Evolutionary conservation across 2,888 invertebrate genomes (phyloP), one percentile per base, ranked within the genome.

Genomic region (Caenorhabditis sp.): DNA sequence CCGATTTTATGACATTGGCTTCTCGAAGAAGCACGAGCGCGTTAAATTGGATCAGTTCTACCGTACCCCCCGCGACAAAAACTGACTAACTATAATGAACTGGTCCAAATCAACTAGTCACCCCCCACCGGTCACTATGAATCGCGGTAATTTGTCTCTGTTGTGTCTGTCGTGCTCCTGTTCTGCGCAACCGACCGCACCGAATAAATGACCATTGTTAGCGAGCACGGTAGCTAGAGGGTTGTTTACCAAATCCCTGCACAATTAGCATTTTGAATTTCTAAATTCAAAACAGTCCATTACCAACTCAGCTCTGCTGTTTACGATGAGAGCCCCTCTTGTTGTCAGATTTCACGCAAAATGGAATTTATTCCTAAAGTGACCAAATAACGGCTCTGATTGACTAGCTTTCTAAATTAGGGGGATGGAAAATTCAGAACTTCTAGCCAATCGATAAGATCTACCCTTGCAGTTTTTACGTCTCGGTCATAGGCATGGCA

Each of bases 241-340:
- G n/a, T 68, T 68, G 59, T 68, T 68, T 68, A 68, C 68, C 43
- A 68, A 48, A 43, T 30, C n/a, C 32, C 11, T 15, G n/a, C 20
- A 8, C 6, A 58, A 68, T 68, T 68, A 58, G 58, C 66, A 68
- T 68, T 68, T 68, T 68, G n/a, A n/a, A n/a, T n/a, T n/a, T n/a
- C n/a, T n/a, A n/a, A n/a, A n/a, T n/a, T n/a, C n/a, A n/a, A n/a
- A n/a, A n/a, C n/a, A n/a, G n/a, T n/a, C n/a, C n/a, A n/a, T n/a
- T n/a, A n/a, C n/a, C n/a, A n/a, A n/a, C n/a, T n/a, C n/a, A n/a
- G n/a, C n/a, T n/a, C n/a, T n/a, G n/a, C n/a, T n/a, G n/a, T n/a
- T n/a, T n/a, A n/a, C n/a, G n/a, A n/a, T n/a, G n/a, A n/a, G n/a
- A n/a, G n/a, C n/a, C n/a, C n/a, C n/a, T n/a, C n/a, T n/a, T n/a